Evolutionary conservation across 2,888 invertebrate species (phyloP).

Genomic region (Euproctis similis): DNA sequence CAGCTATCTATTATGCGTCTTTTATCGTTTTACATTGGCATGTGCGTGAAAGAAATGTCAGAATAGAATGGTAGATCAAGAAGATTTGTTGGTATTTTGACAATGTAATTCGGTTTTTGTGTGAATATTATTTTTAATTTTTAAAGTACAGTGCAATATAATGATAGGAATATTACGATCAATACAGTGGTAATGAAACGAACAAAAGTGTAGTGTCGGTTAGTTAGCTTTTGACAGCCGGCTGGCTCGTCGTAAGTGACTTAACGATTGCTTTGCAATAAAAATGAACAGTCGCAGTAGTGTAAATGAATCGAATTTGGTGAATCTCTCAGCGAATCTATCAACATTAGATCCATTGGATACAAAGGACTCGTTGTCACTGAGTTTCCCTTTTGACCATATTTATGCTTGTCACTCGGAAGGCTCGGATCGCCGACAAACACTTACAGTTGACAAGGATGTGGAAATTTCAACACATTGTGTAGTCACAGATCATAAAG

Average conservation of each 20-base stretch:
- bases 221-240: constrained; percentile 63
- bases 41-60: constrained; percentile 68
- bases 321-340: constrained; percentile 62
- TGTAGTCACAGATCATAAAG: constrained; percentile 42
- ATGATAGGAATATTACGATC: constrained; percentile 18
- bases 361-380: constrained; percentile 66
- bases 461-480: constrained; percentile 53
- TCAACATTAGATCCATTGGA: constrained; percentile 57
- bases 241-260: constrained; percentile 58
- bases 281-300: constrained; percentile 71
- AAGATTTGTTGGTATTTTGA: constrained; percentile 46
- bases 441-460: constrained; percentile 53
- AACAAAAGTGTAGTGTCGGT: constrained; percentile 51
- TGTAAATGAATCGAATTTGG: constrained; percentile 68
- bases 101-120: constrained; percentile 42
- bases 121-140: constrained; percentile 4
- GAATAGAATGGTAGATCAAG: constrained; percentile 39
- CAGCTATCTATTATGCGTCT: constrained; percentile 42
- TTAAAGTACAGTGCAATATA: constrained; percentile 26
- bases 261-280: constrained; percentile 46
- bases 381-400: constrained; percentile 82
- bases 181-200: constrained; percentile 54
- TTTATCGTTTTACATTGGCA: constrained; percentile 62
- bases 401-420: constrained; percentile 81
- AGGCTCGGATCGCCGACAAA: constrained; percentile 41